These are phyloP conservation scores for Promerops cafer DNA, from an alignment of 2,113 vertebrate genomes.

Conservation along the genomic window DNA sequence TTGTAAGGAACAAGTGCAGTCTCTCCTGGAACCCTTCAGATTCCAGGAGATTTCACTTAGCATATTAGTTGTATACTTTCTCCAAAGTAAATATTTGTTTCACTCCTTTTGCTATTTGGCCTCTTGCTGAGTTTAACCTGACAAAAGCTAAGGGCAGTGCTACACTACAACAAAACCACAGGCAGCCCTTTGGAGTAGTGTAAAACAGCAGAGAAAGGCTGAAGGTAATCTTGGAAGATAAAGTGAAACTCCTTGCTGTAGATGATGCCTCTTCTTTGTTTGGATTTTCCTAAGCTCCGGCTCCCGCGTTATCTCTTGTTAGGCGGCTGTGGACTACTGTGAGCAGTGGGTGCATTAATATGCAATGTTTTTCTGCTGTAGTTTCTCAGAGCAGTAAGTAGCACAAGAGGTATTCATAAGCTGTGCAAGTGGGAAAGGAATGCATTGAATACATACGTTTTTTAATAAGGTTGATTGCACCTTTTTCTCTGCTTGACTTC, in stretches of 20 bases:
- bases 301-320: conserved; percentile 1
- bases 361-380: not conserved
- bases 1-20: not conserved
- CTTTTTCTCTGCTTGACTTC: conserved; percentile 10
- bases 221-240: not conserved
- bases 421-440: not conserved
- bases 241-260: not conserved
- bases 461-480: not conserved
- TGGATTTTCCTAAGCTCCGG: not conserved
- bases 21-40: not conserved
- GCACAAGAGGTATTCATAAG: conserved; percentile 8
- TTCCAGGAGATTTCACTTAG: not conserved
- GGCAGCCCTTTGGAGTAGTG: not conserved
- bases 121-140: not conserved
- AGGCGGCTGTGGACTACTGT: not conserved
- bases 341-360: not conserved
- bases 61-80: not conserved
- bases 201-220: not conserved
- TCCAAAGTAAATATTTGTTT: not conserved
- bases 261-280: not conserved
- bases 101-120: not conserved
- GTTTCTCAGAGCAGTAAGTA: conserved; percentile 1
- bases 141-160: not conserved
- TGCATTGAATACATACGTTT: not conserved
- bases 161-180: not conserved